Percentiles rank a stretch among this genome's conserved stretches.
Evolutionary conservation across 1,140 invertebrate species (phyloP).

Genomic region (Bombus breviceps): DNA sequence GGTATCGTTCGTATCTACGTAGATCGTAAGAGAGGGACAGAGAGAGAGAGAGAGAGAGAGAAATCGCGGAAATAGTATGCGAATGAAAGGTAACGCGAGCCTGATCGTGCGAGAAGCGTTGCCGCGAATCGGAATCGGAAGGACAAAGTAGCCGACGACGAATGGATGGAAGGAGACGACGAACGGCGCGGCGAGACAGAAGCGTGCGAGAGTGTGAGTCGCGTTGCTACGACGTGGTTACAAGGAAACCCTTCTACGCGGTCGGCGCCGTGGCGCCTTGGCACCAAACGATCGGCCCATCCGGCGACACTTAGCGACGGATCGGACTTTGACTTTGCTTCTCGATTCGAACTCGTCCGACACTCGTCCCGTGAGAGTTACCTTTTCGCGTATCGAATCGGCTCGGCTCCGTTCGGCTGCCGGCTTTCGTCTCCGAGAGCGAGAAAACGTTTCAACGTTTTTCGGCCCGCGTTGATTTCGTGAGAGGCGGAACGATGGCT

Average conservation of each 20-base stretch:
- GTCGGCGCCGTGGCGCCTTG: conserved; percentile 82
- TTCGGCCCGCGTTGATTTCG: background rate
- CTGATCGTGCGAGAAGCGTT: no score
- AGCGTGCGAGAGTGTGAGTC: conserved; percentile 34
- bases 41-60: no score
- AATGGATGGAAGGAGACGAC: background rate
- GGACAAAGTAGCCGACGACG: background rate
- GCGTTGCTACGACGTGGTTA: conserved; percentile 74
- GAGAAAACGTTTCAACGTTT: background rate
- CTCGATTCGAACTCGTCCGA: background rate
- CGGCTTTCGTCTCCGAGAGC: no score
- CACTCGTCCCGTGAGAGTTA: no score
- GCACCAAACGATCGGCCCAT: conserved; percentile 53
- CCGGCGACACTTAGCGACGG: conserved; percentile 7
- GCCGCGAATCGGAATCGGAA: background rate
- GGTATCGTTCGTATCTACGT: no score
- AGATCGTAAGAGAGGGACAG: no score
- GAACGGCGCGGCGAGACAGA: background rate
- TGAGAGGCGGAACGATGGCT: background rate
- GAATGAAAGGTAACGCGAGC: no score
- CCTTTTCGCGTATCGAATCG: background rate
- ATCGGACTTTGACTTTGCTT: conserved; percentile 19
- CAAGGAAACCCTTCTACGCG: conserved; percentile 83
- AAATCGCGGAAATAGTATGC: no score
- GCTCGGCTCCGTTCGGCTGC: background rate